These are phyloP conservation scores for Nyctibius grandis DNA, from an alignment of 2,797 vertebrate genomes.

Conservation along the genomic window DNA sequence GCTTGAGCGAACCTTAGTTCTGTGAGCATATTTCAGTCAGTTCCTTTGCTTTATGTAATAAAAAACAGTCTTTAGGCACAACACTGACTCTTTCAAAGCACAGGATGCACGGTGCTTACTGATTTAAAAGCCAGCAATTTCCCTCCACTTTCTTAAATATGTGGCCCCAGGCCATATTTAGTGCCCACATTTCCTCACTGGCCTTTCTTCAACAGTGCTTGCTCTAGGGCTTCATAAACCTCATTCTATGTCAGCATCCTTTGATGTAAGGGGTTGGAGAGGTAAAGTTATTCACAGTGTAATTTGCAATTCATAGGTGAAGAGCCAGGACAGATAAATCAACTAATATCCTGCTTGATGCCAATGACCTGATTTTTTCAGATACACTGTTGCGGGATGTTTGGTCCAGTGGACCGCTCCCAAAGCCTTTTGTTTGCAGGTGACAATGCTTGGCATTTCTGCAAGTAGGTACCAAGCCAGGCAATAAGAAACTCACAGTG, in stretches of 20 bases:
- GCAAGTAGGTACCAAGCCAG: background rate
- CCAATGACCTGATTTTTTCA: background rate
- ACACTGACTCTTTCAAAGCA: rapidly evolving
- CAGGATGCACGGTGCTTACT: background rate
- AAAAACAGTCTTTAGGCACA: background rate
- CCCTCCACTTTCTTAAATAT: rapidly evolving
- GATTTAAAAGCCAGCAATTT: background rate
- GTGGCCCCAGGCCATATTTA: background rate
- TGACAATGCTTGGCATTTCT: background rate
- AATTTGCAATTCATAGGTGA: background rate
- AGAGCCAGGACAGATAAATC: background rate
- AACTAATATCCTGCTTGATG: background rate
- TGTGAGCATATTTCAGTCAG: background rate
- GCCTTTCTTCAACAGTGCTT: background rate
- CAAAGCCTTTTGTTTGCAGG: background rate
- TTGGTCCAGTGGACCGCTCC: background rate
- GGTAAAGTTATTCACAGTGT: background rate
- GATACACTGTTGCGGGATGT: background rate
- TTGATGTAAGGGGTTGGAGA: background rate
- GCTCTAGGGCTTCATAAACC: background rate
- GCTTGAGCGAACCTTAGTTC: background rate
- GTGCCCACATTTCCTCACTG: background rate
- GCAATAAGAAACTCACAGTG: background rate
- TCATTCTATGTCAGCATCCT: background rate
- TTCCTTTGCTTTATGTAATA: background rate